phyloP scores from a whole-genome alignment of 2,113 vertebrate genomes.

The Pluvianellus socialis region DNA sequence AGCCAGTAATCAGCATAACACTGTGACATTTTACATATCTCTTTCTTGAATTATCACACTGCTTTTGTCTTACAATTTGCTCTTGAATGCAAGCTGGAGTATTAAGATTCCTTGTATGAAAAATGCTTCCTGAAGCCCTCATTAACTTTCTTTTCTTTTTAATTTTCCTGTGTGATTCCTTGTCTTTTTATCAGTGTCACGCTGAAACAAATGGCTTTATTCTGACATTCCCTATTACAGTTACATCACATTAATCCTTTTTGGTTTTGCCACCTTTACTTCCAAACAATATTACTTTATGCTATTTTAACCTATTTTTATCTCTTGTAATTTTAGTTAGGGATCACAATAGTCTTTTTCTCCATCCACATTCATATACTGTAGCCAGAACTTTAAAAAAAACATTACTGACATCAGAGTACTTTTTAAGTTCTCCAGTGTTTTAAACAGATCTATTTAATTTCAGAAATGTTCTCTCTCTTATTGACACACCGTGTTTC shows the following conservation, averaged over 20 bases:
- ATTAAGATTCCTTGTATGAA: not conserved
- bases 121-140: not conserved
- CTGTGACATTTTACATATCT: not conserved
- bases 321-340: not conserved
- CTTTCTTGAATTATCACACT: not conserved
- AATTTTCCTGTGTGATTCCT: not conserved
- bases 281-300: not conserved
- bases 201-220: not conserved
- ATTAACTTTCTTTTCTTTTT: slow-evolving; percentile 15
- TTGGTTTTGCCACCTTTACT: not conserved
- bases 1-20: slow-evolving; percentile 2
- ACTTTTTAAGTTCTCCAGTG: not conserved
- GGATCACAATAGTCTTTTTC: not conserved
- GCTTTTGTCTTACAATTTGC: slow-evolving; percentile 21
- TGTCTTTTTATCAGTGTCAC: not conserved
- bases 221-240: not conserved
- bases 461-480: not conserved
- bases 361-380: not conserved
- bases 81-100: not conserved
- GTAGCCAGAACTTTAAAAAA: not conserved
- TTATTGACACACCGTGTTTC: not conserved
- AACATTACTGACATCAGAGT: not conserved
- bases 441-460: not conserved
- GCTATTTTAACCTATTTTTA: not conserved
- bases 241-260: not conserved